A percentile compares a stretch with the other conserved stretches of the same genome.
phyloP scores from a whole-genome alignment of 2,888 invertebrate genomes.

The Heteropelma amictum region DNA sequence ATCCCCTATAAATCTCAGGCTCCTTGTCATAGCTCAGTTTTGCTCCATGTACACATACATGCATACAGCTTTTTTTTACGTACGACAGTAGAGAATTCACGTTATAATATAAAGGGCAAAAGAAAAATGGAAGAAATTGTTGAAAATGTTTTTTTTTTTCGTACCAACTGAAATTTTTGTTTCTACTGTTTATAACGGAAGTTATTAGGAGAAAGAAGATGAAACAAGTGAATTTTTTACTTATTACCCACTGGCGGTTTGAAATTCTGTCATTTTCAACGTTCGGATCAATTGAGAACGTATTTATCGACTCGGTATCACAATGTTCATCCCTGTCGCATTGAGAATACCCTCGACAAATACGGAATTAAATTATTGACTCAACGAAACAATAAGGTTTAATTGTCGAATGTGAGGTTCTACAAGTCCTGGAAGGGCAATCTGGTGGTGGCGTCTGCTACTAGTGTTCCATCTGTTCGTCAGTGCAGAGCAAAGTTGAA shows the following conservation, averaged over 20 bases:
- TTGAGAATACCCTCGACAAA: too few species aligned
- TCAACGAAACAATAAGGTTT: too few species aligned
- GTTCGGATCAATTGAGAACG: too few species aligned
- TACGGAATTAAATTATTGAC: too few species aligned
- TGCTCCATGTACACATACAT: constrained; percentile 19
- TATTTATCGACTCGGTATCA: too few species aligned
- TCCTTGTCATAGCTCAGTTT: constrained; percentile 52
- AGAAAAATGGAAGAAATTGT: not conserved
- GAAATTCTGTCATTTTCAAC: too few species aligned
- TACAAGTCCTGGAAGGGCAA: not conserved
- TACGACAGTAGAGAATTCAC: not conserved
- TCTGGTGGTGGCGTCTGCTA: not conserved
- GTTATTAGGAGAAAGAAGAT: too few species aligned
- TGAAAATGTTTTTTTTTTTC: not conserved
- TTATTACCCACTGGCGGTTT: too few species aligned
- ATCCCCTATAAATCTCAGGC: constrained; percentile 53
- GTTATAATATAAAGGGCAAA: not conserved
- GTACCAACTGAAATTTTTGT: not conserved
- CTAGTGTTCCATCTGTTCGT: not conserved
- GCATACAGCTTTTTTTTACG: not conserved
- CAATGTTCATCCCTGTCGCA: too few species aligned
- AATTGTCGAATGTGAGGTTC: too few species aligned
- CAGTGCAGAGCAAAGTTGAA: not conserved
- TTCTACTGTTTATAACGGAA: too few species aligned
- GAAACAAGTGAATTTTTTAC: too few species aligned